These are phyloP conservation scores for Ylistrum balloti DNA, from an alignment of 1,140 invertebrate species.

Conservation along the genomic window DNA sequence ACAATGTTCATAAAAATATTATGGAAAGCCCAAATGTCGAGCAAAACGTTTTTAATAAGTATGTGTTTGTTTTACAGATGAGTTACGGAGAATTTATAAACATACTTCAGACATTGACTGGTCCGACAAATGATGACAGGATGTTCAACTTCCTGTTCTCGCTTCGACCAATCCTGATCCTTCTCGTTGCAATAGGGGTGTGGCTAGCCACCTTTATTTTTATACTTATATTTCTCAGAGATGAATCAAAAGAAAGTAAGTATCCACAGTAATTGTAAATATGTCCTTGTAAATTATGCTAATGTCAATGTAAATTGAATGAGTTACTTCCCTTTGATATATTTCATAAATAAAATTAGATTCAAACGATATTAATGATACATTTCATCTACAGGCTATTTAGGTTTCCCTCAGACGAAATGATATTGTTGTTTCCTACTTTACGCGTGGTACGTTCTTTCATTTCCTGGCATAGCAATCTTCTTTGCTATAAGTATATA, in stretches of 20 bases:
- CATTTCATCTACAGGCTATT: no score
- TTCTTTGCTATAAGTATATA: no score
- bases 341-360: no score
- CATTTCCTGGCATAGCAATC: no score
- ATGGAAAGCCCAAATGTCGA: no score
- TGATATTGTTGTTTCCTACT: no score
- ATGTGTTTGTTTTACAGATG: constrained; percentile 42
- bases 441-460: no score
- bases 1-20: no score
- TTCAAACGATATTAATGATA: no score
- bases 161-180: constrained; percentile 59
- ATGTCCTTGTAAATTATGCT: not conserved
- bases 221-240: constrained; percentile 65
- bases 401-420: no score
- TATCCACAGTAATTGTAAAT: not conserved
- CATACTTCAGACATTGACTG: constrained; percentile 56
- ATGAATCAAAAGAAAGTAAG: constrained; percentile 64
- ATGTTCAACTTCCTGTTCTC: constrained; percentile 60
- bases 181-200: constrained; percentile 64
- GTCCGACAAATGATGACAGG: constrained; percentile 44
- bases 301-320: not conserved
- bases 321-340: constrained; percentile 55
- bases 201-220: constrained; percentile 71
- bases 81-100: constrained; percentile 58
- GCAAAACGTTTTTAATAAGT: no score